These are phyloP conservation scores for Chloroclystis v-ata DNA, from an alignment of 2,888 invertebrate species.

Conservation along the genomic window DNA sequence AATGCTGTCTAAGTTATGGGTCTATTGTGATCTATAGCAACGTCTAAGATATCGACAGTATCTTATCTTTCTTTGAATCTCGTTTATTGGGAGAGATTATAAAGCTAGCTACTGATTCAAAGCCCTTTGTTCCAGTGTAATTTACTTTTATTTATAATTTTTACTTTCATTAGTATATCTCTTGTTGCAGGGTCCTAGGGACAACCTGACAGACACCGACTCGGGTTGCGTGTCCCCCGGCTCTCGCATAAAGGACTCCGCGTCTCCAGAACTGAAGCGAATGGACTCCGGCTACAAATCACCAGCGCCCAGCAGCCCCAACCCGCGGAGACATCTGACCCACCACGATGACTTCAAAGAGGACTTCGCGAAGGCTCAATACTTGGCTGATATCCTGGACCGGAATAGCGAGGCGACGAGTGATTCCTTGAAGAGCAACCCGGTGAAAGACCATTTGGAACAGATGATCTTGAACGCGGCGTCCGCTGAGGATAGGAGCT, in stretches of 20 bases:
- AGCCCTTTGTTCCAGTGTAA: too few relatives aligned
- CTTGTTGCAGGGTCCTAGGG: slow-evolving; percentile 66
- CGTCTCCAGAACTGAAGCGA: slow-evolving; percentile 73
- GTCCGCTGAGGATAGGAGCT: slow-evolving; percentile 78
- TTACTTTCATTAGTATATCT: neutral
- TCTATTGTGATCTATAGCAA: too few relatives aligned
- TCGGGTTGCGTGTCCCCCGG: slow-evolving; percentile 76
- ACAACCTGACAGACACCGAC: slow-evolving; percentile 74
- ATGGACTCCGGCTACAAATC: slow-evolving; percentile 77
- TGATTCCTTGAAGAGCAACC: slow-evolving; percentile 67
- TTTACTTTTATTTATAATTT: too few relatives aligned
- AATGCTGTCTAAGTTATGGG: too few relatives aligned
- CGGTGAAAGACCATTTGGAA: slow-evolving; percentile 71
- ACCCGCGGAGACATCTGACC: slow-evolving; percentile 56
- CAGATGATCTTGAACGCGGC: slow-evolving; percentile 73
- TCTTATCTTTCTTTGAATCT: too few relatives aligned
- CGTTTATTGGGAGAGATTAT: too few relatives aligned
- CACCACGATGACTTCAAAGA: slow-evolving; percentile 71
- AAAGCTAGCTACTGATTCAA: too few relatives aligned
- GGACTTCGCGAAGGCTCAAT: slow-evolving; percentile 72
- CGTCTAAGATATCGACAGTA: too few relatives aligned
- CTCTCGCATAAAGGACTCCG: slow-evolving; percentile 73
- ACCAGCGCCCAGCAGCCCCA: slow-evolving; percentile 68
- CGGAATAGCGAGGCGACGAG: slow-evolving; percentile 64
- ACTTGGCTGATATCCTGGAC: slow-evolving; percentile 64